phyloP scores from a whole-genome alignment of 2,888 invertebrate genomes.

The Epsilonema sp. region DNA sequence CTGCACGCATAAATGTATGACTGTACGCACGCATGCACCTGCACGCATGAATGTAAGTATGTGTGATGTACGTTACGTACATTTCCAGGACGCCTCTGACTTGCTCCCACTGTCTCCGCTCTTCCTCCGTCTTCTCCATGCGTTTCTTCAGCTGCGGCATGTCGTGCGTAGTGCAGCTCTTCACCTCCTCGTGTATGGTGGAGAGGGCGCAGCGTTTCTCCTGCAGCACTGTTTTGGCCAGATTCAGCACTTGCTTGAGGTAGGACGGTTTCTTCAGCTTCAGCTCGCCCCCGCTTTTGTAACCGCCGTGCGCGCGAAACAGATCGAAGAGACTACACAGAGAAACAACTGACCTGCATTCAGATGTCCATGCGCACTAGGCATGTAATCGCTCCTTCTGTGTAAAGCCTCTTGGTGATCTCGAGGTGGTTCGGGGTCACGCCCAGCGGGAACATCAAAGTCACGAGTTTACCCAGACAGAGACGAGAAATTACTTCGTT shows the following conservation, averaged over 20 bases:
- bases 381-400: too few species aligned
- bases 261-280: slow-evolving; percentile 93
- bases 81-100: slow-evolving; percentile 97
- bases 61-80: too few species aligned
- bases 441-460: too few species aligned
- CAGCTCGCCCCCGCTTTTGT: slow-evolving; percentile 79
- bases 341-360: not conserved
- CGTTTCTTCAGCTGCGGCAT: slow-evolving; percentile 12
- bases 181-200: not conserved
- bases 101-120: slow-evolving; percentile 60
- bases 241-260: slow-evolving; percentile 87
- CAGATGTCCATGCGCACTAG: not conserved
- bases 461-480: too few species aligned
- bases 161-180: not conserved
- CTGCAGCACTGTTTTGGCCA: slow-evolving; percentile 64
- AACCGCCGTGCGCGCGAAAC: slow-evolving; percentile 82
- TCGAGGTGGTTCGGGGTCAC: too few species aligned
- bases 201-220: slow-evolving; percentile 28
- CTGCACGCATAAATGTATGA: too few species aligned
- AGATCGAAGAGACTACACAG: slow-evolving; percentile 74
- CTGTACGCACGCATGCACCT: too few species aligned
- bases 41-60: too few species aligned
- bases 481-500: too few species aligned
- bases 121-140: slow-evolving; percentile 46
- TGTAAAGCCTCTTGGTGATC: too few species aligned